These are phyloP conservation scores for Botia kubotai DNA, from an alignment of 2,797 vertebrate species.

Conservation along the genomic window DNA sequence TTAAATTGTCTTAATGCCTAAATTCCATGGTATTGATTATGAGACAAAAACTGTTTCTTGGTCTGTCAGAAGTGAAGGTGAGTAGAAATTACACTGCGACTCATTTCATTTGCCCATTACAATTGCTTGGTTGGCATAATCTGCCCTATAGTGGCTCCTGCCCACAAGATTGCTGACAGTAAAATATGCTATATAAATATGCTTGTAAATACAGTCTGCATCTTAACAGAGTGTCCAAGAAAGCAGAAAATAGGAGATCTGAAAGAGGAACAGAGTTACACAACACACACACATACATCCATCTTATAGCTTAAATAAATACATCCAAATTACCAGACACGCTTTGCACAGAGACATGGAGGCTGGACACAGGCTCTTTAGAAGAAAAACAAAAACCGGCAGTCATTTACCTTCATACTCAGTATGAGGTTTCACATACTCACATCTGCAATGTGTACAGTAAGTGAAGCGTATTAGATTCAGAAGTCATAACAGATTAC, in stretches of 20 bases:
- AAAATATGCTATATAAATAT: slow-evolving; percentile 41
- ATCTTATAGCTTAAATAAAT: slow-evolving; percentile 29
- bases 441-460: not conserved
- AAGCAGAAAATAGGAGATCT: slow-evolving; percentile 58
- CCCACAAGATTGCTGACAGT: slow-evolving; percentile 35
- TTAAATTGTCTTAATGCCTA: not conserved
- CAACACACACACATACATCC: slow-evolving; percentile 37
- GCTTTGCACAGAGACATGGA: slow-evolving; percentile 11
- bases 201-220: slow-evolving; percentile 59
- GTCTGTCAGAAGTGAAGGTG: no score
- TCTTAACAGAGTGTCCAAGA: slow-evolving; percentile 44
- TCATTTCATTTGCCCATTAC: not conserved
- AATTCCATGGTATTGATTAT: not conserved
- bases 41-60: not conserved
- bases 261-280: slow-evolving; percentile 57
- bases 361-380: not conserved
- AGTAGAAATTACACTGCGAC: no score
- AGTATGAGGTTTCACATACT: not conserved
- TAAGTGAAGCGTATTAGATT: not conserved
- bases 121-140: slow-evolving; percentile 31
- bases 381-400: slow-evolving; percentile 3
- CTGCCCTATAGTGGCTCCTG: slow-evolving; percentile 15
- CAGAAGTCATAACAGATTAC: not conserved
- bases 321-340: slow-evolving; percentile 25
- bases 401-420: not conserved